These are phyloP conservation scores for Vulpes ferrilata DNA, from an alignment of 2,113 vertebrate genomes.

Conservation along the genomic window DNA sequence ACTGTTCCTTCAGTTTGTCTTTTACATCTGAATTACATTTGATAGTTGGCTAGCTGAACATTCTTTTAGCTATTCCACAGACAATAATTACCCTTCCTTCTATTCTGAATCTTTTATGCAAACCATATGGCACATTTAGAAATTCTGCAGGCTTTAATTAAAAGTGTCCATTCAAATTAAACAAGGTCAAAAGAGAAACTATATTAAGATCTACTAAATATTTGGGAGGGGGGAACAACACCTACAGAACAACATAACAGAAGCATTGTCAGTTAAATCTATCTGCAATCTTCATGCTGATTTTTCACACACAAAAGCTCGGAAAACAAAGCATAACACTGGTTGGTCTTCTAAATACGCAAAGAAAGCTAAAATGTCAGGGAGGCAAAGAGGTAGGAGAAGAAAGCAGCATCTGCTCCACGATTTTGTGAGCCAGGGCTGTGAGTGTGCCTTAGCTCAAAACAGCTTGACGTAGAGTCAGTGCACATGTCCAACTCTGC, in stretches of 20 bases:
- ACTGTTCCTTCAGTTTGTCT: slow-evolving; percentile 47
- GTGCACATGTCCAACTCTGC: not conserved
- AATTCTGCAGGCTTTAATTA: slow-evolving; percentile 85
- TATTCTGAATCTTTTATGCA: slow-evolving; percentile 82
- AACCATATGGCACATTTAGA: slow-evolving; percentile 86
- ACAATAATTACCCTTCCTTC: slow-evolving; percentile 80
- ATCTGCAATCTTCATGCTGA: slow-evolving; percentile 81
- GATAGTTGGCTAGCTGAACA: slow-evolving; percentile 50
- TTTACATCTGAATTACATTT: slow-evolving; percentile 51
- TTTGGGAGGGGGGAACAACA: slow-evolving; percentile 72
- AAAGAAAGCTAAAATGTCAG: slow-evolving; percentile 86
- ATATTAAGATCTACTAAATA: slow-evolving; percentile 83
- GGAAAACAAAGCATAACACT: slow-evolving; percentile 83
- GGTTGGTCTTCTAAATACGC: slow-evolving; percentile 82
- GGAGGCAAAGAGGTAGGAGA: slow-evolving; percentile 72
- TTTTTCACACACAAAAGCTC: slow-evolving; percentile 80
- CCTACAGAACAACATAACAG: slow-evolving; percentile 77
- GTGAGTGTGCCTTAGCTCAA: slow-evolving; percentile 76
- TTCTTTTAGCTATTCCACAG: slow-evolving; percentile 80
- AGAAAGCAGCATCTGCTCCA: slow-evolving; percentile 80
- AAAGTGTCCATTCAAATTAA: slow-evolving; percentile 87
- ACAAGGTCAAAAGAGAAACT: slow-evolving; percentile 84
- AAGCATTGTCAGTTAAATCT: slow-evolving; percentile 81
- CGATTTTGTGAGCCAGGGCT: slow-evolving; percentile 74
- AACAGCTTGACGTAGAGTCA: slow-evolving; percentile 75